Percentiles rank a stretch among this genome's conserved stretches.
phyloP scores from a whole-genome alignment of 2,113 vertebrate species.

The Lynx canadensis region DNA sequence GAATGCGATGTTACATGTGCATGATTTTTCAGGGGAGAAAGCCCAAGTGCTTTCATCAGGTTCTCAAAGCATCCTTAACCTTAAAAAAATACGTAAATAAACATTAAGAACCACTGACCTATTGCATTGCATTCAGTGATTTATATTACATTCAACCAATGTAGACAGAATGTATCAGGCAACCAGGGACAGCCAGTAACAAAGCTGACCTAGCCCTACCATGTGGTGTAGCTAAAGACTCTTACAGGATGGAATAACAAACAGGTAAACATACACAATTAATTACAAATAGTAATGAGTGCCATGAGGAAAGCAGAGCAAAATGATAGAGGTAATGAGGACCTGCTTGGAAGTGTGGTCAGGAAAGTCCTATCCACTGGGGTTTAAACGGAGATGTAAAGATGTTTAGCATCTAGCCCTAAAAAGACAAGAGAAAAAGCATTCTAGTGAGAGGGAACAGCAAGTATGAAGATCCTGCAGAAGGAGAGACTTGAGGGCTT shows the following conservation, averaged over 20 bases:
- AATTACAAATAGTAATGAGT: not conserved
- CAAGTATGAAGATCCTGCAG: not conserved
- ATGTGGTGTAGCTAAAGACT: not conserved
- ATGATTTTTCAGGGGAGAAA: not conserved
- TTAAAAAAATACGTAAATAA: not conserved
- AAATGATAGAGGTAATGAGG: not conserved
- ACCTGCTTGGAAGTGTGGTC: not conserved
- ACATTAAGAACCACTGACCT: not conserved
- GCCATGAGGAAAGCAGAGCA: not conserved
- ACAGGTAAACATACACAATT: not conserved
- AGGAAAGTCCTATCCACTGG: not conserved
- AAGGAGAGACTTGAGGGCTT: not conserved
- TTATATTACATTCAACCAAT: not conserved
- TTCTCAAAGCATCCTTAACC: not conserved
- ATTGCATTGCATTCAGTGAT: not conserved
- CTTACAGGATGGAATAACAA: not conserved
- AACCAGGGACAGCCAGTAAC: not conserved
- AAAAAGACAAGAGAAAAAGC: not conserved
- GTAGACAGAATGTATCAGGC: not conserved
- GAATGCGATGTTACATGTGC: not conserved
- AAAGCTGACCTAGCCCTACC: not conserved
- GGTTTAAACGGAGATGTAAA: not conserved
- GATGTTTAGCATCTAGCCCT: not conserved
- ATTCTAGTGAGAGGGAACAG: not conserved
- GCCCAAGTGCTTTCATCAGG: not conserved